These are phyloP conservation scores for Cebus imitator DNA, from an alignment of 2,113 vertebrate genomes.

Conservation along the genomic window DNA sequence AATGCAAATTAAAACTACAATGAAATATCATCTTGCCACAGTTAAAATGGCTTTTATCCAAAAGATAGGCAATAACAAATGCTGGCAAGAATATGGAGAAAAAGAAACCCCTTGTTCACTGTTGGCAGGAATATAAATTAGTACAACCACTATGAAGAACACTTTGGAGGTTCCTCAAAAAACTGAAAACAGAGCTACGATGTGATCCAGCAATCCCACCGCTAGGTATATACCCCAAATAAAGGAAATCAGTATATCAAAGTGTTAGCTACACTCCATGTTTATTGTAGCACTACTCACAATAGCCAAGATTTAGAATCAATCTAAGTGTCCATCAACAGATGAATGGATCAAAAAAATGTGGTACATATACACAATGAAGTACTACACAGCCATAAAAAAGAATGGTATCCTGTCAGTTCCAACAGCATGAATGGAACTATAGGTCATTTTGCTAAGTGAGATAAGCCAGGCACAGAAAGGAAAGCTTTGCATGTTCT, in stretches of 20 bases:
- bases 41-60: not conserved
- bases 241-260: not conserved
- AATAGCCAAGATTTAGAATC: not conserved
- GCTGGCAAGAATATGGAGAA: not conserved
- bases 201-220: not conserved
- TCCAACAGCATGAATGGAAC: not conserved
- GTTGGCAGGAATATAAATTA: not conserved
- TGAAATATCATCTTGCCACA: not conserved
- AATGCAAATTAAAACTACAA: not conserved
- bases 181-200: not conserved
- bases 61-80: not conserved
- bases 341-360: not conserved
- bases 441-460: not conserved
- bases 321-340: not conserved
- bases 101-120: not conserved
- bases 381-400: not conserved
- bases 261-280: not conserved
- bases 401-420: not conserved
- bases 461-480: no score
- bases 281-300: not conserved
- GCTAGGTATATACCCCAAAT: not conserved
- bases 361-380: not conserved
- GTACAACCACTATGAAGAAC: not conserved
- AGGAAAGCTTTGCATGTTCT: no score
- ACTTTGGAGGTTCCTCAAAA: not conserved